phyloP scores from a whole-genome alignment of 2,797 vertebrate genomes.

The Brachyalestes nurse region DNA sequence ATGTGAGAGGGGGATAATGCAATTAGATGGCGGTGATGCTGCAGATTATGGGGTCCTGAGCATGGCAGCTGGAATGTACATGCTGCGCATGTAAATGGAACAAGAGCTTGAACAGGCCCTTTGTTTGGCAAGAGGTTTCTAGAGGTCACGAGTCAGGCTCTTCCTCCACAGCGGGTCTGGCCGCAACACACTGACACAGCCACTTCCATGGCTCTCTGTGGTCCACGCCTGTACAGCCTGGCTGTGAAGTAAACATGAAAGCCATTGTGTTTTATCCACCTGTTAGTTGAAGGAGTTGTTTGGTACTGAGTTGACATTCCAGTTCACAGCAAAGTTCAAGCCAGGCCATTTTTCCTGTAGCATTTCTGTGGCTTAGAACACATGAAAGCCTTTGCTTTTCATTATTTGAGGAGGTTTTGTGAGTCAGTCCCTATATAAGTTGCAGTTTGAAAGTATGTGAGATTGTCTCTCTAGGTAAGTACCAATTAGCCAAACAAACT shows the following conservation, averaged over 20 bases:
- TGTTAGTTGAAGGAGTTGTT: slow-evolving; percentile 59
- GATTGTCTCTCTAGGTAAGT: slow-evolving; percentile 32
- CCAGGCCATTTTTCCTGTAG: slow-evolving; percentile 30
- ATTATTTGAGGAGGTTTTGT: slow-evolving; percentile 64
- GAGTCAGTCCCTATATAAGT: slow-evolving; percentile 68
- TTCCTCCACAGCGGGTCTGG: slow-evolving; percentile 56
- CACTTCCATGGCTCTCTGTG: slow-evolving; percentile 65
- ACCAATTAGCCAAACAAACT: not conserved
- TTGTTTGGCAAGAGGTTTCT: slow-evolving; percentile 73
- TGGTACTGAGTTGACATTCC: slow-evolving; percentile 64
- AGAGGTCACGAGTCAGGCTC: slow-evolving; percentile 66
- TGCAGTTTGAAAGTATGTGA: slow-evolving; percentile 67
- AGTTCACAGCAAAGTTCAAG: slow-evolving; percentile 13
- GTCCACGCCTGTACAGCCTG: slow-evolving; percentile 53
- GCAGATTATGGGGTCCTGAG: slow-evolving; percentile 58
- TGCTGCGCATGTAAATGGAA: slow-evolving; percentile 76
- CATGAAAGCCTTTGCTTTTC: slow-evolving; percentile 60
- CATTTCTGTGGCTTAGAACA: slow-evolving; percentile 54
- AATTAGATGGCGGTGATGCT: slow-evolving; percentile 51
- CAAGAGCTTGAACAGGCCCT: slow-evolving; percentile 71
- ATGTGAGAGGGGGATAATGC: slow-evolving; percentile 30
- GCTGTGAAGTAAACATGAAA: slow-evolving; percentile 37
- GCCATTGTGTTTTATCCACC: slow-evolving; percentile 48
- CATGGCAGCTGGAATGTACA: slow-evolving; percentile 54
- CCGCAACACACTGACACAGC: slow-evolving; percentile 60